A percentile compares a stretch with the other conserved stretches of the same genome.
phyloP scores from a whole-genome alignment of 2,797 vertebrate species.

The Propithecus perrieri region DNA sequence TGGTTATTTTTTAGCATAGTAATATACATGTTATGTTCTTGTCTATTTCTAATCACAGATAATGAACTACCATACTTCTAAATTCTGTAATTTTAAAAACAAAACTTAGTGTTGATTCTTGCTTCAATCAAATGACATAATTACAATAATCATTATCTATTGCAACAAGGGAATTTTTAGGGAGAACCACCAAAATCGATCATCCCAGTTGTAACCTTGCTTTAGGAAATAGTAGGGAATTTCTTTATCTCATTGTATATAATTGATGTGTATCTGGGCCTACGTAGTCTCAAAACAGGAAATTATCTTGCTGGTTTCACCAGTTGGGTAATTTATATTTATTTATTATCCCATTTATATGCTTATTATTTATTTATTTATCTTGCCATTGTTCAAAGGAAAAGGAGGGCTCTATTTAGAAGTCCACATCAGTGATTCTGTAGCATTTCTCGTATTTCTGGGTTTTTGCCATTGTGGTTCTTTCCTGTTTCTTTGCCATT shows the following conservation, averaged over 20 bases:
- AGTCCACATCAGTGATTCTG: neutral
- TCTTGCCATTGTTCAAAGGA: constrained; percentile 39
- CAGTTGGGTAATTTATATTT: constrained; percentile 24
- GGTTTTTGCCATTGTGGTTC: neutral
- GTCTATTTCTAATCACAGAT: constrained; percentile 5
- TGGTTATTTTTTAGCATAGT: neutral
- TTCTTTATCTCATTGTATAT: constrained; percentile 23
- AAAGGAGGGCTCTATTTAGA: neutral
- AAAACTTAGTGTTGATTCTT: constrained; percentile 4
- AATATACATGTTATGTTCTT: neutral
- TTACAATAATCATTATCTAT: neutral
- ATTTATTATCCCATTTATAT: neutral
- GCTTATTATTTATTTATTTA: neutral
- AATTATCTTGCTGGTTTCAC: constrained; percentile 23
- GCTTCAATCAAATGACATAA: neutral
- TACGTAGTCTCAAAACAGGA: neutral
- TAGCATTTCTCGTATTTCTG: neutral
- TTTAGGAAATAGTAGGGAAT: constrained; percentile 22
- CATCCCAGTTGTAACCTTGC: neutral
- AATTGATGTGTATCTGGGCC: neutral
- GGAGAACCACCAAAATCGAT: neutral
- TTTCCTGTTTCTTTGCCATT: constrained; percentile 21
- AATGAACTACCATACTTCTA: constrained; percentile 2
- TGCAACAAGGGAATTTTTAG: constrained; percentile 43
- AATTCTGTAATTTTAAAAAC: neutral